phyloP scores from a whole-genome alignment of 2,888 invertebrate species.

The Chrysolina oricalcia region DNA sequence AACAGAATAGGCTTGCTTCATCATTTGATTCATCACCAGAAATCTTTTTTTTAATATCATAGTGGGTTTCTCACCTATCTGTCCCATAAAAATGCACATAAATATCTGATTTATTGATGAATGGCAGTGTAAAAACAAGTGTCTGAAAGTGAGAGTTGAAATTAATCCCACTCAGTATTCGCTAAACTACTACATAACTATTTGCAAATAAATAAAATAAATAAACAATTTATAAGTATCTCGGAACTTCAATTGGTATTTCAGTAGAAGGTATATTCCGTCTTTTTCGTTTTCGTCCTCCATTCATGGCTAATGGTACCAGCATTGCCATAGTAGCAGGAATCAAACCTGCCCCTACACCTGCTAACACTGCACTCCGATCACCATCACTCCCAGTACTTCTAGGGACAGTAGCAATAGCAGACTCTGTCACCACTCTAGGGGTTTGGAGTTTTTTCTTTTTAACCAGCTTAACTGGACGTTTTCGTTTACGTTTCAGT shows the following conservation, averaged over 20 bases:
- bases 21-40: too few species aligned
- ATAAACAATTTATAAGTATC: conserved; percentile 43
- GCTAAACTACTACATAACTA: background rate
- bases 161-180: background rate
- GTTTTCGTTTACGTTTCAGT: conserved; percentile 40
- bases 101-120: background rate
- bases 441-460: conserved; percentile 45
- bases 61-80: too few species aligned
- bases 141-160: background rate
- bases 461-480: conserved; percentile 42
- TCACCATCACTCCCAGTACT: conserved; percentile 67
- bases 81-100: too few species aligned
- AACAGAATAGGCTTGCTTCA: too few species aligned
- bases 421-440: conserved; percentile 41
- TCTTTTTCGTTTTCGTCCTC: conserved; percentile 69
- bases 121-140: conserved; percentile 1
- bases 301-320: conserved; percentile 84
- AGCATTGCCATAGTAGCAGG: conserved; percentile 88
- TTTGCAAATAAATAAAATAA: conserved; percentile 47
- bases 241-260: conserved; percentile 33
- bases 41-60: too few species aligned
- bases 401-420: conserved; percentile 52
- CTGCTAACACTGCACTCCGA: conserved; percentile 80
- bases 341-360: conserved; percentile 85
- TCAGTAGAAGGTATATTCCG: conserved; percentile 29